Percentiles rank a stretch among this genome's conserved stretches.
phyloP scores from a whole-genome alignment of 2,113 vertebrate genomes.

The Tinamus guttatus region DNA sequence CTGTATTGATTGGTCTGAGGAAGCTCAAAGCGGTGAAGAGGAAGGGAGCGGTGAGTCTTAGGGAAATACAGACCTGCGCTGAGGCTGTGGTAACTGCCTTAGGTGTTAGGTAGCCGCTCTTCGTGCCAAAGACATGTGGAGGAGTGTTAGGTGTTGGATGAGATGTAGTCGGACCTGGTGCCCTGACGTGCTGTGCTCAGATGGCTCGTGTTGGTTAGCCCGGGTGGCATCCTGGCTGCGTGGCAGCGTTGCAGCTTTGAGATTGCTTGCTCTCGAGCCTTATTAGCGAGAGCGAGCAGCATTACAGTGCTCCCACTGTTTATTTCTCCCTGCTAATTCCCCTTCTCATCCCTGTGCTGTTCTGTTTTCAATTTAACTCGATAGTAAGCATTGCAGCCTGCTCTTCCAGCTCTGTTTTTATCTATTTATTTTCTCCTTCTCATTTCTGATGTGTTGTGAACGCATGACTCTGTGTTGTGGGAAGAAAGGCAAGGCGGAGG shows the following conservation, averaged over 20 bases:
- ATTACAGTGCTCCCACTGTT: not conserved
- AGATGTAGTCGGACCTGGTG: not conserved
- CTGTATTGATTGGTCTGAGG: not conserved
- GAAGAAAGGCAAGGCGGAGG: not conserved
- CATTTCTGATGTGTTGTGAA: not conserved
- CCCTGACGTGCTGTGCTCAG: not conserved
- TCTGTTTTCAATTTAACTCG: not conserved
- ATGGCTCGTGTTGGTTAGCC: not conserved
- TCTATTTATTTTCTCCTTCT: not conserved
- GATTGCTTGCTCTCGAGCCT: not conserved
- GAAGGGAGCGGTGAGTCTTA: not conserved
- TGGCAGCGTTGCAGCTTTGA: not conserved
- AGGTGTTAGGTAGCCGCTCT: too few relatives aligned
- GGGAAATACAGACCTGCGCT: not conserved
- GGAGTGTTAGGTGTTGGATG: too few relatives aligned
- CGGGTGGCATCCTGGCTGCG: not conserved
- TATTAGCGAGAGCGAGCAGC: not conserved
- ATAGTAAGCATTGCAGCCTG: too few relatives aligned
- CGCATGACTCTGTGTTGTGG: accelerated
- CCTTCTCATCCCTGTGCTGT: not conserved
- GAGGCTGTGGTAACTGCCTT: not conserved
- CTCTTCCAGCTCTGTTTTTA: not conserved
- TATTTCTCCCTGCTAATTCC: not conserved
- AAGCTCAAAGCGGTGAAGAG: not conserved
- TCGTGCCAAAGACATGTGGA: too few relatives aligned